Evolutionary conservation across 2,113 vertebrate species (phyloP).

Genomic region (Emydocephalus ijimae): DNA sequence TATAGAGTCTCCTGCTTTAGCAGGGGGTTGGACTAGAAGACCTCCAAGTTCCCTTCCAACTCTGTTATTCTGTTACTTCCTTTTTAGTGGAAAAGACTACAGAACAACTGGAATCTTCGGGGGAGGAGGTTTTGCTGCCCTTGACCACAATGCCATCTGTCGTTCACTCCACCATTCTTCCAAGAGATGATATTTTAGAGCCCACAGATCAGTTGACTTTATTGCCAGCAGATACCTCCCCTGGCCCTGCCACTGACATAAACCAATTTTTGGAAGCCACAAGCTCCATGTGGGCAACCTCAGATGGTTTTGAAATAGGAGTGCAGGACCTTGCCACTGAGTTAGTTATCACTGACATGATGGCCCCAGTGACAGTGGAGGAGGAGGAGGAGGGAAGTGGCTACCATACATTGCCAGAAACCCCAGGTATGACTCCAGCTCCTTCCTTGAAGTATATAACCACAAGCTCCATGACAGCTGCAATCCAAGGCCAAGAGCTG

Average conservation of each 20-base stretch:
- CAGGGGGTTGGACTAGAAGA: background rate
- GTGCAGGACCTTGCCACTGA: conserved; percentile 55
- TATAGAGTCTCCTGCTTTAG: background rate
- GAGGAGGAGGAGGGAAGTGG: conserved; percentile 61
- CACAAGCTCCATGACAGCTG: conserved; percentile 74
- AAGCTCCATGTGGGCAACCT: background rate
- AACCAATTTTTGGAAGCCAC: conserved; percentile 32
- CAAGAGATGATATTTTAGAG: conserved; percentile 7
- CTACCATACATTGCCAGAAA: conserved; percentile 31
- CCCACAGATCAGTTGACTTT: background rate
- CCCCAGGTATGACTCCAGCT: conserved; percentile 49
- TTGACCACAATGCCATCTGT: conserved; percentile 46
- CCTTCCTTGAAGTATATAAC: conserved; percentile 75
- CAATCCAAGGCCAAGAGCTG: conserved; percentile 75
- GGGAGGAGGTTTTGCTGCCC: conserved; percentile 32
- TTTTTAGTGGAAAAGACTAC: conserved; percentile 25
- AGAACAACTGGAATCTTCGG: conserved; percentile 55
- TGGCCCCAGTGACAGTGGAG: conserved; percentile 47
- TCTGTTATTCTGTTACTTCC: background rate
- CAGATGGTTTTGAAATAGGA: background rate
- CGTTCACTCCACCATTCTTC: conserved; percentile 18
- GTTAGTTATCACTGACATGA: conserved; percentile 27
- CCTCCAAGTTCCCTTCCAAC: background rate
- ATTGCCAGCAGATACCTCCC: conserved; percentile 21
- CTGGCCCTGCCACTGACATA: conserved; percentile 3